Conservation (phyloP, 2,797 vertebrate genomes). For the Lepilemur septentrionalis region DNA sequence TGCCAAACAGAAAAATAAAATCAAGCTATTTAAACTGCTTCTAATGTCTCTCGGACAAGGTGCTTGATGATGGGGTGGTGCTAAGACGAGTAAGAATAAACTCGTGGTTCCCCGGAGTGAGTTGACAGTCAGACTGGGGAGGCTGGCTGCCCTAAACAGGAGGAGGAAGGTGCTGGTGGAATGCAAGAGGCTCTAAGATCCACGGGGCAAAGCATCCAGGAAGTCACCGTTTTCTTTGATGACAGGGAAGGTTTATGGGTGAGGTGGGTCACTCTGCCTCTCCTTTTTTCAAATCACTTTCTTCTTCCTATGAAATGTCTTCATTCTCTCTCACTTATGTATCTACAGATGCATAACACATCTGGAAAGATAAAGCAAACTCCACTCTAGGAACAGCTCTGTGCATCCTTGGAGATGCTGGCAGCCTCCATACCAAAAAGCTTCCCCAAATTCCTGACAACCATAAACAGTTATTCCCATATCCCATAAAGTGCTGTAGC, state of each 20-base stretch:
- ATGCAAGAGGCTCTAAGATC: background rate
- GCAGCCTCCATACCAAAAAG: conserved; percentile 2
- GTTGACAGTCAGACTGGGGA: background rate
- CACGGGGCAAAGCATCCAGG: background rate
- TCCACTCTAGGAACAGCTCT: background rate
- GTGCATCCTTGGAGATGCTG: conserved; percentile 10
- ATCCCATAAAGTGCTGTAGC: background rate
- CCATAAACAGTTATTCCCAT: background rate
- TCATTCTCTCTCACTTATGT: background rate
- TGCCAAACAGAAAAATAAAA: background rate
- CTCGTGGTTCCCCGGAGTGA: background rate
- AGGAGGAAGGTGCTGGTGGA: background rate
- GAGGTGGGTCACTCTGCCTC: background rate
- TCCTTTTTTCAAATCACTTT: background rate
- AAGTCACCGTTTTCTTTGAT: background rate
- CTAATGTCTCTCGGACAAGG: background rate
- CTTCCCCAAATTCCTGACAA: conserved; percentile 37
- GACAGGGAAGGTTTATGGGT: background rate
- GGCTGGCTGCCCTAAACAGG: background rate
- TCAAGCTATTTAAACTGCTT: background rate
- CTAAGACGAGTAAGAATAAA: background rate
- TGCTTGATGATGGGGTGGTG: background rate
- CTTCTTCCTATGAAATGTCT: background rate
- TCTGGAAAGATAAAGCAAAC: conserved; percentile 24
- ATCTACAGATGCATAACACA: background rate